Base-by-base conservation (phyloP, 2,113 vertebrate genomes). In the Macroglossus sobrinus region DNA sequence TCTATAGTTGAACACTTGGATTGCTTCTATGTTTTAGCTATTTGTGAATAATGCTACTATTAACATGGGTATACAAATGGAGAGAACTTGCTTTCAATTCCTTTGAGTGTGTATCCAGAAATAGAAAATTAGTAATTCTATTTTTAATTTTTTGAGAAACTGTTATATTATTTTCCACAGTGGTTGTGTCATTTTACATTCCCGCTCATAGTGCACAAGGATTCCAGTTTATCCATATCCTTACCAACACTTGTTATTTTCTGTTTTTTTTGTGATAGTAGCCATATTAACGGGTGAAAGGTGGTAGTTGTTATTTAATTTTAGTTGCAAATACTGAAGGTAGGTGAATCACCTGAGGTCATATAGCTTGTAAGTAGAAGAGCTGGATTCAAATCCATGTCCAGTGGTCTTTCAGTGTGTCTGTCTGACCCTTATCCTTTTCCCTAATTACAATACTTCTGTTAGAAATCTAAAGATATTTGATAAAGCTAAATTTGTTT, bases 401-500 rank as follows among this genome's bases (percentile, higher is more conserved):
- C n/a, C 53, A 43, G 16, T 26, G 13, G 28, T 53, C 50, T 94
- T 85, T 79, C 24, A 50, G 3, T 75, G 45, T 26, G 21, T 72
- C 72, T 50, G 30, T 81, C 9, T 50, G 30, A 78, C 9, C 9
- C 33, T 59, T 95, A 59, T 79, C 8, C 45, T 61, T 64, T 75
- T 40, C 21, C 4, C 38, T 4, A 69, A 30, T 15, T 63, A 28
- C 24, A 45, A 33, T 90, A 84, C 28, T 71, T 82, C 2, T 95
- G 3, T 87, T 87, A 79, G 76, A 59, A 84, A 95, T 93, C 38
- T 79, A 71, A 94, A 91, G 38, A n/a, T 71, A 84, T 78, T 96
- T 33, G 43, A 47, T 21, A 84, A 85, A 95, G 22, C 13, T 94
- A 92, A 88, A 72, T 81, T 91, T 96, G 7, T 80, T 87, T 28